phyloP scores from a whole-genome alignment of 2,113 vertebrate genomes.

The Procavia capensis region DNA sequence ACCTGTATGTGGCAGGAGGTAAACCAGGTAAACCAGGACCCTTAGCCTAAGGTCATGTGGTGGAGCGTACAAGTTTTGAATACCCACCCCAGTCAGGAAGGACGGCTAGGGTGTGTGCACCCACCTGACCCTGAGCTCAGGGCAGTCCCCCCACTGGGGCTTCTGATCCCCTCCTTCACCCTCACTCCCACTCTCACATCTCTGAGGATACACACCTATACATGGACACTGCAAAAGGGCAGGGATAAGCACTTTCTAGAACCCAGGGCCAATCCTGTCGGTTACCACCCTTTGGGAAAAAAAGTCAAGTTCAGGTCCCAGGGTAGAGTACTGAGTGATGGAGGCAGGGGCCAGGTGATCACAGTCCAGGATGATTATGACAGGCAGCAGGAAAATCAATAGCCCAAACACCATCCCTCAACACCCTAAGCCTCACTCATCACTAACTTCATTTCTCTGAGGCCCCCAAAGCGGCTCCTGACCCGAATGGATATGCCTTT shows the following conservation, averaged over 20 bases:
- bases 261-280: not conserved
- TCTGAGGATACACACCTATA: not conserved
- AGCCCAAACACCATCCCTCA: not conserved
- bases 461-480: not conserved
- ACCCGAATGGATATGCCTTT: not conserved
- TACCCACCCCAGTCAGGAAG: no score
- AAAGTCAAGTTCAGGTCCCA: not conserved
- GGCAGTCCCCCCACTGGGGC: not conserved
- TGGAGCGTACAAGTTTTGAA: no score
- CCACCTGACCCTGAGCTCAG: not conserved
- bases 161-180: not conserved
- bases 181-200: not conserved
- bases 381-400: not conserved
- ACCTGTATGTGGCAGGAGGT: not conserved
- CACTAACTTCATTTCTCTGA: not conserved
- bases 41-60: not conserved
- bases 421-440: not conserved
- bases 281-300: not conserved
- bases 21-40: not conserved
- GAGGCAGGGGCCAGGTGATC: not conserved
- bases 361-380: not conserved
- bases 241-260: not conserved
- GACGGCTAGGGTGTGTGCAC: no score
- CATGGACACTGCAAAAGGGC: not conserved
- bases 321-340: rapidly evolving